Percentiles rank a stretch among this genome's conserved stretches.
Conservation (phyloP, 2,113 vertebrate species). For the Leptocoma aspasia region DNA sequence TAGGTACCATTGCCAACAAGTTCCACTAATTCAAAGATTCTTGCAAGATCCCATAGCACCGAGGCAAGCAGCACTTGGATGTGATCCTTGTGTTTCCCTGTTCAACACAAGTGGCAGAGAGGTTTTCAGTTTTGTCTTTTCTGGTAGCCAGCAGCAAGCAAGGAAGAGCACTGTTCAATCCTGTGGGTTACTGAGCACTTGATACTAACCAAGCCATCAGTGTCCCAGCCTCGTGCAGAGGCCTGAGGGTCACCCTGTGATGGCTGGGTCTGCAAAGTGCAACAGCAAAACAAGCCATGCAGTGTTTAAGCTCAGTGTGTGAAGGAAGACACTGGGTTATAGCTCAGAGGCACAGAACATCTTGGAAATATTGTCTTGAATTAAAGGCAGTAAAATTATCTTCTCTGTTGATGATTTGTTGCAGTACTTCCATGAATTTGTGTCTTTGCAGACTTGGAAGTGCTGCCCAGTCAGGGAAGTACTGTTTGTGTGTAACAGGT, state of each 20-base stretch:
- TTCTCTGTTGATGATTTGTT: neutral
- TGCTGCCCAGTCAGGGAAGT: neutral
- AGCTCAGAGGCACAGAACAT: constrained; percentile 87
- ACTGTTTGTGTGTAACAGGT: neutral
- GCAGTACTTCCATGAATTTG: neutral
- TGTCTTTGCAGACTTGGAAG: neutral
- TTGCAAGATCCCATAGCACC: fast-evolving
- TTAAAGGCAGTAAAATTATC: neutral
- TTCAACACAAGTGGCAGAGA: neutral
- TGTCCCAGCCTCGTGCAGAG: constrained; percentile 61
- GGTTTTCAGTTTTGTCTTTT: neutral
- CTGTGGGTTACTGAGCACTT: constrained; percentile 76
- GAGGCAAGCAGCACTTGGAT: neutral
- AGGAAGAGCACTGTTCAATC: neutral
- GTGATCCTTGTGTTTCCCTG: neutral
- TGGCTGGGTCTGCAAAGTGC: constrained; percentile 89
- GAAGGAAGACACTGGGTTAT: constrained; percentile 89
- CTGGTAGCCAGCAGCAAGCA: neutral
- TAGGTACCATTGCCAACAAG: neutral
- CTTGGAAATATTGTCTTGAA: neutral
- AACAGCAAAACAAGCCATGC: constrained; percentile 83
- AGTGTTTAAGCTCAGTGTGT: constrained; percentile 90
- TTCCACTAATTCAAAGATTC: no score
- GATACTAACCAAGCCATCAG: constrained; percentile 89
- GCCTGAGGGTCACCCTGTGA: constrained; percentile 72